Evolutionary conservation across 1,140 invertebrate genomes (phyloP), one percentile per base, ranked within the genome.

Genomic region (Drosophila auraria): DNA sequence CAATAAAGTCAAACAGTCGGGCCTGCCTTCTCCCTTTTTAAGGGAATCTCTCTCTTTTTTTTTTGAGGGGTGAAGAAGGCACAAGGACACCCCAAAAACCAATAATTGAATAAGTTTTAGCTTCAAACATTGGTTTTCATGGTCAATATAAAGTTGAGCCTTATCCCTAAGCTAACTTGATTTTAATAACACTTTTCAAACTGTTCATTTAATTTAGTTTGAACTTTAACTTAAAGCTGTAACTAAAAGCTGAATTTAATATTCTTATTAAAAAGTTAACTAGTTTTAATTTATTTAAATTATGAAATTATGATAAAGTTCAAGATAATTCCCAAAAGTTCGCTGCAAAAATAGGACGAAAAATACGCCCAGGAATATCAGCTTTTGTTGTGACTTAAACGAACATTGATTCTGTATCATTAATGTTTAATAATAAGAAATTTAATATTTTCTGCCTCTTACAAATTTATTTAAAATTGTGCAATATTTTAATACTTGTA

Each of bases 1-100:
- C 84, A 90, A 89, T 82, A 82, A 89, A 89, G 82, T 90, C 78
- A 79, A 80, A 90, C 87, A 90, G 33, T 66, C 57, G 68, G 27
- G 40, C 33, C 51, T 27, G 11, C 47, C 14, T 4, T 15, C 23
- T 12, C 12, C 7, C 11, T 7, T 30, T 44, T 23, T 15, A 14
- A 30, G 30, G 56, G 5, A 20, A n/a, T 12, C 25, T 40, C 3
- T 56, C 42, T 40, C 20, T 5, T 3, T n/a, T 65, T 45, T 14
- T 15, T 38, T 20, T n/a, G 5, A 15, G 23, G 14, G 38, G 38
- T 14, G 8, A 6, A 20, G 17, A 17, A 14, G 12, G 12, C 20
- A 44, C 12, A 51, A 25, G 30, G 23, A 36, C 20, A 25, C 47
- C 36, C 47, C 38, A 40, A 66, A 78, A 71, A 44, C 63, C 81